phyloP scores from a whole-genome alignment of 2,113 vertebrate species.

The Haplochromis burtoni region DNA sequence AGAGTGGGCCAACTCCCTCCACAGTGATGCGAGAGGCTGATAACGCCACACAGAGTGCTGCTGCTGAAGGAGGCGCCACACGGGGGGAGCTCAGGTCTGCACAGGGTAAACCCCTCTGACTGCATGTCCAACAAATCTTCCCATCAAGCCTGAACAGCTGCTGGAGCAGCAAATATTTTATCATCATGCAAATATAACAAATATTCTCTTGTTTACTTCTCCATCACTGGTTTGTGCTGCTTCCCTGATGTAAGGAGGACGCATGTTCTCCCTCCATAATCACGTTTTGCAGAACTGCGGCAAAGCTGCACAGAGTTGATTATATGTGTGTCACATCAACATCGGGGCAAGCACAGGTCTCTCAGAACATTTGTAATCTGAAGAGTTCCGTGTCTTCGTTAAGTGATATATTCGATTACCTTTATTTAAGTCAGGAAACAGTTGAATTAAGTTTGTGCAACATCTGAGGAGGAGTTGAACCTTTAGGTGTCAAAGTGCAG shows the following conservation, averaged over 20 bases:
- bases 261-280: background rate
- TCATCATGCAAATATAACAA: background rate
- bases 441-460: background rate
- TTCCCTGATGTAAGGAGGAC: background rate
- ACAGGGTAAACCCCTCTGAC: background rate
- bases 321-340: background rate
- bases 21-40: background rate
- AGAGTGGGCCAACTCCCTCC: background rate
- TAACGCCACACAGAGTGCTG: background rate
- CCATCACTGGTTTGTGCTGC: rapidly evolving
- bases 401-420: background rate
- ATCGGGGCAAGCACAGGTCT: background rate
- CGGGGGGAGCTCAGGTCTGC: background rate
- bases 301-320: background rate
- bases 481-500: background rate
- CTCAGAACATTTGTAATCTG: background rate
- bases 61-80: background rate
- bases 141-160: background rate
- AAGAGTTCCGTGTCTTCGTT: background rate
- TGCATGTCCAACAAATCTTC: background rate
- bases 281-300: background rate
- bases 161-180: background rate
- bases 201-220: background rate
- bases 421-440: background rate
- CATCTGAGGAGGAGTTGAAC: background rate